These are phyloP conservation scores for Octopus sinensis DNA, from an alignment of 1,140 invertebrate species.

Conservation along the genomic window DNA sequence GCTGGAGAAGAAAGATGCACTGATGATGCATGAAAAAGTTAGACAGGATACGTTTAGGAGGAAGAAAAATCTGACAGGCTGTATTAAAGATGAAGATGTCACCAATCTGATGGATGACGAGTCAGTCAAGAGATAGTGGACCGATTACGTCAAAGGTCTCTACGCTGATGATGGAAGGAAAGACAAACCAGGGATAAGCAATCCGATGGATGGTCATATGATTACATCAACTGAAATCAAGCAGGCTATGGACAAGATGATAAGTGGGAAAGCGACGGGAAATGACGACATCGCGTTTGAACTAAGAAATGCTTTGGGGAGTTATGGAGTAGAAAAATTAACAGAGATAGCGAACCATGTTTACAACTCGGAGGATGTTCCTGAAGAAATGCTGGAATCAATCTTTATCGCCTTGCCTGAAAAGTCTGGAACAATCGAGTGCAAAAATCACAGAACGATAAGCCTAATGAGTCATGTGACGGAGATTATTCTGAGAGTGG, in stretches of 20 bases:
- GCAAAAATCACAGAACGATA: neutral
- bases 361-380: too few species aligned
- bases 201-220: neutral
- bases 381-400: too few species aligned
- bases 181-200: neutral
- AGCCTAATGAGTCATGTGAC: neutral
- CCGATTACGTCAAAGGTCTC: neutral
- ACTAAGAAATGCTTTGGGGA: neutral
- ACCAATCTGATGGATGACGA: neutral
- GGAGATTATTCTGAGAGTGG: neutral
- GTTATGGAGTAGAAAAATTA: too few species aligned
- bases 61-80: neutral
- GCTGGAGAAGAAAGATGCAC: neutral
- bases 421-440: neutral
- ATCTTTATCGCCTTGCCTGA: neutral
- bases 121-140: neutral
- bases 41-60: neutral
- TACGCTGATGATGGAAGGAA: neutral
- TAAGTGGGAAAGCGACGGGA: neutral
- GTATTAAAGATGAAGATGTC: neutral
- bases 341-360: too few species aligned
- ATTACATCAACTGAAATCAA: neutral
- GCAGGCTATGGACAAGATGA: neutral
- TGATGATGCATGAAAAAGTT: neutral
- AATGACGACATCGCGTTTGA: neutral